phyloP scores from a whole-genome alignment of 2,113 vertebrate genomes.

The Gila orcuttii region DNA sequence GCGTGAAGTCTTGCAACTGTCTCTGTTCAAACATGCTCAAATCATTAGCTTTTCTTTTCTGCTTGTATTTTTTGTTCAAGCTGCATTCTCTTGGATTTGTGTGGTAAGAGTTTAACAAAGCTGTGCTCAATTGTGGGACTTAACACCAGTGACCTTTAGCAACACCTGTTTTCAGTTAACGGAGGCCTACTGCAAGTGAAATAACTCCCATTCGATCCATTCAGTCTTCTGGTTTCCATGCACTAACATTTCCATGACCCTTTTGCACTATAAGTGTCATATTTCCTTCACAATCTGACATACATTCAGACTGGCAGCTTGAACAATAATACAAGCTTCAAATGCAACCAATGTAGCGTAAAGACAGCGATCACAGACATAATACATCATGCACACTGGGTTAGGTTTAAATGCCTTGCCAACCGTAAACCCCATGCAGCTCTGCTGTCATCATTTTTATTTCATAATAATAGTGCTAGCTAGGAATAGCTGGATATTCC shows the following conservation, averaged over 20 bases:
- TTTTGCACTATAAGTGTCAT: background rate
- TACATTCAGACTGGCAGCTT: background rate
- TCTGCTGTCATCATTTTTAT: conserved; percentile 14
- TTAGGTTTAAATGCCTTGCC: background rate
- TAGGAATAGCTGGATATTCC: conserved; percentile 12
- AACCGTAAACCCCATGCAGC: background rate
- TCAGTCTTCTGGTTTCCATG: background rate
- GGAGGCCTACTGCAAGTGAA: background rate
- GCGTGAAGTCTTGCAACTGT: background rate
- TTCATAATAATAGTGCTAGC: conserved; percentile 25
- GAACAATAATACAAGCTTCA: conserved; percentile 12
- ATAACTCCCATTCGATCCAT: background rate
- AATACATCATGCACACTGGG: background rate
- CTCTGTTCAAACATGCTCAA: conserved; percentile 9
- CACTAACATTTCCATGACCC: background rate
- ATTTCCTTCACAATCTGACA: background rate
- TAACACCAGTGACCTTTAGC: background rate
- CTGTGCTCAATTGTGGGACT: background rate
- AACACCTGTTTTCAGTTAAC: background rate
- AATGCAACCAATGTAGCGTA: background rate
- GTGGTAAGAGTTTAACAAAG: background rate
- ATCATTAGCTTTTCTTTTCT: conserved; percentile 1
- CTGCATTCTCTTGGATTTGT: background rate
- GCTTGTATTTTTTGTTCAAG: background rate
- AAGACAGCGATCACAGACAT: conserved; percentile 1